Evolutionary conservation across 2,113 vertebrate species (phyloP), one percentile per base, ranked within the genome.

Genomic region (Deroptyus accipitrinus): DNA sequence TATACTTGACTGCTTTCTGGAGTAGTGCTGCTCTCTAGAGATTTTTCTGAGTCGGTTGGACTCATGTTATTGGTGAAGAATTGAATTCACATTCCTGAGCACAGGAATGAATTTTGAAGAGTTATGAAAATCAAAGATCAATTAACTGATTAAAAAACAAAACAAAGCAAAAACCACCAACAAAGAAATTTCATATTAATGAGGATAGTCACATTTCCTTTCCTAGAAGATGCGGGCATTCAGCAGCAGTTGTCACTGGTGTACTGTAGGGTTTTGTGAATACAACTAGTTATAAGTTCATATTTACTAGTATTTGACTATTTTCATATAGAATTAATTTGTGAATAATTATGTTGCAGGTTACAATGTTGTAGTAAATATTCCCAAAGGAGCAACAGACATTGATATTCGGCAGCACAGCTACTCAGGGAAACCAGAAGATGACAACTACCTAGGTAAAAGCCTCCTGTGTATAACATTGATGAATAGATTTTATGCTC

Each of bases 371-470:
- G 97, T 99, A 84, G 98, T 99, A 77, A 98, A 98, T 92, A 99
- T 99, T 97, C 99, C 99, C 54, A 97, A 98, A n/a, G 99, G 99
- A 97, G 99, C 99, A 88, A 99, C 99, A 86, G 99, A 99, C 95
- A 98, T 99, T 92, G 99, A 99, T 83, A 97, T 99, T 97, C 98
- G 69, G 82, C 99, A 99, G 96, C 98, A 99, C 98, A 99, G 99
- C 98, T 99, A 99, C 97, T 99, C 99, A 80, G 99, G 99, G 92
- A 99, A 98, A 90, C 98, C 99, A 87, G 99, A 99, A 96, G 99
- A 99, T 96, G 99, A 99, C 98, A 99, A 98, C 98, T 99, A 99
- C 97, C 99, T 99, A 91, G 99, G 99, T 99, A 98, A 98, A 98
- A 96, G 42, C 66, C 81, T 96, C 30, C 46, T 78, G 48, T 87